A percentile compares a stretch with the other conserved stretches of the same genome.
Conservation (phyloP, 1,140 invertebrate genomes). For the Steinernema feltiae region DNA sequence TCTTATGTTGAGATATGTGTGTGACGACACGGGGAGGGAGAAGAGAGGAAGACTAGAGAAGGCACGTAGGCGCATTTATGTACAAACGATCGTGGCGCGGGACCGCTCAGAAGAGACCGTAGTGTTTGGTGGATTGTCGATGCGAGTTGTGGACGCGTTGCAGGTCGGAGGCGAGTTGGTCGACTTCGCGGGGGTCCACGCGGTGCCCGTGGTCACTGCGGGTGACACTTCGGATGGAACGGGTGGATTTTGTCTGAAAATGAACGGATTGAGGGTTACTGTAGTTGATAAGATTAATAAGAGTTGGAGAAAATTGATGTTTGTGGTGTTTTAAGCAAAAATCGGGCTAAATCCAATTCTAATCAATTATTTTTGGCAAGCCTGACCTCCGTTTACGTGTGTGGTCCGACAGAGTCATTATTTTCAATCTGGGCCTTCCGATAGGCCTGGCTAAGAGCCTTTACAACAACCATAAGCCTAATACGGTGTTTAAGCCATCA, state of each 20-base stretch:
- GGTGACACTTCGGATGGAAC: conserved; percentile 59
- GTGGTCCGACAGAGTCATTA: no score
- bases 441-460: no score
- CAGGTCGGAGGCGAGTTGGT: conserved; percentile 61
- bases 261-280: background rate
- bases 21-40: background rate
- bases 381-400: no score
- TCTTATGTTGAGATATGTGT: background rate
- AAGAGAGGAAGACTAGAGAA: background rate
- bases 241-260: conserved; percentile 60
- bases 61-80: background rate
- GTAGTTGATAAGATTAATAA: background rate
- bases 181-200: conserved; percentile 62
- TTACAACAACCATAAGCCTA: no score
- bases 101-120: conserved; percentile 43
- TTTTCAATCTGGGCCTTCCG: no score
- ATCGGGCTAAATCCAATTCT: no score
- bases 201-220: conserved; percentile 61
- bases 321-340: background rate
- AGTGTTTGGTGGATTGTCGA: conserved; percentile 44
- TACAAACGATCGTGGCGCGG: background rate
- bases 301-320: background rate
- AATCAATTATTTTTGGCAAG: no score
- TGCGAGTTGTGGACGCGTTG: conserved; percentile 48
- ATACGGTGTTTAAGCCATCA: no score